Evolutionary conservation across 2,797 vertebrate species (phyloP).

Genomic region (Sandelia bainsii): DNA sequence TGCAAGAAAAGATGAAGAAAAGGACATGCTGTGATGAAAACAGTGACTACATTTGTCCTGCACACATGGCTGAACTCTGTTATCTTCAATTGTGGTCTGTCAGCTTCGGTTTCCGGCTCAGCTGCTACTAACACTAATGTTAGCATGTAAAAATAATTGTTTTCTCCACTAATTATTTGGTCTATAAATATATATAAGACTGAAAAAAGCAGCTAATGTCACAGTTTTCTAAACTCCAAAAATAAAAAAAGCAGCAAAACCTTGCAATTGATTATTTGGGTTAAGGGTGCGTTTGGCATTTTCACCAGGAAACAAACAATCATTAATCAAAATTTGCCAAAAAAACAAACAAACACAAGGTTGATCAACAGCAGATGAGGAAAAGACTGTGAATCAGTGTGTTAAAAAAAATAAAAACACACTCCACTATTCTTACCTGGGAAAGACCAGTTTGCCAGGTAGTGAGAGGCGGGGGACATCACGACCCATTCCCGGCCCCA

Average conservation of each 20-base stretch:
- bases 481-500: constrained; percentile 94
- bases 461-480: constrained; percentile 96
- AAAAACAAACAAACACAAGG: not conserved
- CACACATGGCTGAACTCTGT: not conserved
- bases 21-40: not conserved
- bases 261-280: too few relatives aligned
- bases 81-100: not conserved
- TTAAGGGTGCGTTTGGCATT: too few relatives aligned
- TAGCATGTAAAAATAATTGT: not conserved
- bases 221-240: too few relatives aligned
- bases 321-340: not conserved
- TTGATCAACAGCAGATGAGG: not conserved
- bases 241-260: too few relatives aligned
- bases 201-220: too few relatives aligned
- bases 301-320: too few relatives aligned
- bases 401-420: not conserved
- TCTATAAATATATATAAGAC: too few relatives aligned
- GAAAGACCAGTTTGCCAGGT: constrained; percentile 98
- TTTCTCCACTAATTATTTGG: too few relatives aligned
- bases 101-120: not conserved
- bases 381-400: not conserved
- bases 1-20: not conserved
- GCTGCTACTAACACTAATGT: not conserved
- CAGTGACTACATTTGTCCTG: not conserved
- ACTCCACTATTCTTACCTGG: constrained; percentile 85